Base-by-base conservation (phyloP, 2,797 vertebrate species). In the Esox masquinongy region DNA sequence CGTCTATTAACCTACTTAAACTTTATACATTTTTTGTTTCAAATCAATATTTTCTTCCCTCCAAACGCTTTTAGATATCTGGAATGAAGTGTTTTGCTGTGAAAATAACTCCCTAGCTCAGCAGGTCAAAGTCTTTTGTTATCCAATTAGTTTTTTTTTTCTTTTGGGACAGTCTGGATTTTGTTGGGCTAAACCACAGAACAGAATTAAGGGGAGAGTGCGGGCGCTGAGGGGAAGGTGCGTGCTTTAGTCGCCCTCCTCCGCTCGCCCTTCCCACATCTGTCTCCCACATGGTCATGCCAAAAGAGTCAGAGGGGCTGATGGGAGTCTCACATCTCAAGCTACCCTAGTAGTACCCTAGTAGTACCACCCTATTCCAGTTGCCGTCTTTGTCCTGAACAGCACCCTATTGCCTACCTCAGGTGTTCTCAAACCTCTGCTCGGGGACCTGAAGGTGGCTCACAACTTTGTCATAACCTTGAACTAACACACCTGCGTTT, bases 261-360 rank as follows among this genome's bases (percentile, higher is more conserved):
- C 80, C 63, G n/a, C 26, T 63, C 75, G 73, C 29, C 29, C 29
- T 67, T 64, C 72, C 68, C 79, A 91, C 92, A 93, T 92, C 89
- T 93, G 92, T 82, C 67, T 73, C 85, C 77, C 92, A 94, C 85
- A 92, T 93, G 91, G 76, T 14, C 43, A 14, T 14, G 43, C 43
- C 12, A 11, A 47, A 47, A 47, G 43, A 47, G 43, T 47, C 43
- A 47, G 43, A 2, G 68, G 75, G 66, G 50, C 36, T 51, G 74
- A 71, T 47, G 66, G 61, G 68, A 71, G 68, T 66, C 51, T 70
- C 36, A n/a, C 29, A 71, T 24, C 34, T 63, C 29, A 70, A 75
- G 47, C 66, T 71, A 70, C 50, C 75, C 59, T 31, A 31, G 29
- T 31, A 31, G 29, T 31, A 31, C 29, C 29, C 29, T 31, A 31